A percentile compares a stretch with the other conserved stretches of the same genome.
Conservation (phyloP, 92 coral and sea anemone genomes). For the Siderastrea siderea region DNA sequence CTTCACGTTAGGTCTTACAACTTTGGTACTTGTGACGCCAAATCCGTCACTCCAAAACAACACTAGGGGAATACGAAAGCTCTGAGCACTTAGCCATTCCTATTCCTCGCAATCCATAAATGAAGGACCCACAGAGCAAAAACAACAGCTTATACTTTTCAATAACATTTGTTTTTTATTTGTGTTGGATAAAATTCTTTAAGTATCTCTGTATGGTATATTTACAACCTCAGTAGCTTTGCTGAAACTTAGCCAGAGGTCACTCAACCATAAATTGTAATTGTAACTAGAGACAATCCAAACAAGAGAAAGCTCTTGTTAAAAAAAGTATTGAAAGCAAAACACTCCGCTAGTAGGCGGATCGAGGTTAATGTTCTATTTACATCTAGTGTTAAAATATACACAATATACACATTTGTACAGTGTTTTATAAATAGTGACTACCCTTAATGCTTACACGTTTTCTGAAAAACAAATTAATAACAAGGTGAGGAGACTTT, state of each 20-base stretch:
- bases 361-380: background rate
- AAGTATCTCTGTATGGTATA: background rate
- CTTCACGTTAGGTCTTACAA: no score
- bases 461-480: background rate
- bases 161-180: background rate
- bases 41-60: no score
- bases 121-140: background rate
- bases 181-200: background rate
- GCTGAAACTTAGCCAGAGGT: background rate
- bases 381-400: constrained; percentile 1
- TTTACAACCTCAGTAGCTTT: background rate
- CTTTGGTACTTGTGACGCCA: no score
- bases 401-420: background rate
- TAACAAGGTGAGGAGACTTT: background rate
- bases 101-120: background rate
- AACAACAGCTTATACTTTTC: background rate
- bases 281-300: background rate
- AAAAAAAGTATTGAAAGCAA: background rate
- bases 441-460: background rate
- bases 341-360: background rate
- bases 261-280: background rate
- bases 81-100: background rate
- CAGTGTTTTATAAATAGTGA: background rate
- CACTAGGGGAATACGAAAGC: no score
- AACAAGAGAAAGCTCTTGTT: background rate